These are phyloP conservation scores for Cetoscarus ocellatus DNA, from an alignment of 2,797 vertebrate genomes.

Conservation along the genomic window DNA sequence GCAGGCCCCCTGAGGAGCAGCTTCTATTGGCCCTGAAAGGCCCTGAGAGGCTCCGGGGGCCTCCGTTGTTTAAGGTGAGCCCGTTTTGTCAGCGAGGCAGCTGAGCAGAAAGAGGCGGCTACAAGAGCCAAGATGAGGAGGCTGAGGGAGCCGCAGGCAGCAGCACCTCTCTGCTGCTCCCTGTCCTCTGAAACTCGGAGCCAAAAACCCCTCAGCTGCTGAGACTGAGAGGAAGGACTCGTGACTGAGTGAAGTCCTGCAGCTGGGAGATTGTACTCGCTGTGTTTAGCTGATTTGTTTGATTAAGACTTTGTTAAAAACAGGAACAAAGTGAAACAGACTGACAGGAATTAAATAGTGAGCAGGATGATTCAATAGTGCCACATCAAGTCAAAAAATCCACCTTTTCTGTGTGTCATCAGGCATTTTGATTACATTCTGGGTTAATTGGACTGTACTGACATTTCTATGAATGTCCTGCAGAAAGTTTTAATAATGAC, in stretches of 20 bases:
- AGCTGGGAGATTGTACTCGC: not conserved
- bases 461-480: too few species aligned
- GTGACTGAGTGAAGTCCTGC: not conserved
- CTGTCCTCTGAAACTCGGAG: slow-evolving; percentile 42
- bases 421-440: too few species aligned
- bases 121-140: slow-evolving; percentile 81
- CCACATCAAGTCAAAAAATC: too few species aligned
- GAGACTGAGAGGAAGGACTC: not conserved
- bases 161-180: slow-evolving; percentile 67
- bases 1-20: slow-evolving; percentile 87
- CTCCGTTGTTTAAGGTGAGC: slow-evolving; percentile 90
- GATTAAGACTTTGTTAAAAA: not conserved
- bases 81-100: slow-evolving; percentile 71
- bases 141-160: slow-evolving; percentile 81
- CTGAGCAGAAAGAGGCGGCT: slow-evolving; percentile 66
- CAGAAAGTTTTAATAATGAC: too few species aligned
- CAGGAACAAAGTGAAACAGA: too few species aligned
- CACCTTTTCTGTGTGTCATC: too few species aligned
- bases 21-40: slow-evolving; percentile 84
- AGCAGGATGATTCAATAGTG: too few species aligned
- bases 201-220: slow-evolving; percentile 22
- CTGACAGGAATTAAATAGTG: too few species aligned
- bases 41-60: slow-evolving; percentile 66
- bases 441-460: too few species aligned
- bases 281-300: not conserved